Base-by-base conservation (phyloP, 1,140 invertebrate genomes). In the Drosophila sucinea region DNA sequence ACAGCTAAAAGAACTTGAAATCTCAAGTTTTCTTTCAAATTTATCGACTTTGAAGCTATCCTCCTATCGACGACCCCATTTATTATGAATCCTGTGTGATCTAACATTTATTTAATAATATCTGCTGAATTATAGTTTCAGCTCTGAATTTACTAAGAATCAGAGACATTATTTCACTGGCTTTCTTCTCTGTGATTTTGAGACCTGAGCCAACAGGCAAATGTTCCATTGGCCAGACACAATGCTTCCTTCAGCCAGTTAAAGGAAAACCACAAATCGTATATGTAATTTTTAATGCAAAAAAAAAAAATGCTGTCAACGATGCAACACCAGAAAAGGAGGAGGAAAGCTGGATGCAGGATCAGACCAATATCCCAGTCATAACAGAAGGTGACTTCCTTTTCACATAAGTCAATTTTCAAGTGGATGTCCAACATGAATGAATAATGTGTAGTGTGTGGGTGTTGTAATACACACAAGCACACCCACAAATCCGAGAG, bases 401-500 rank as follows among this genome's bases (percentile, higher is more conserved):
- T 51, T 51, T 63, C 73, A 65, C 78, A 80, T 78, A 77, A 80
- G 78, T 80, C 78, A 80, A 80, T 80, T 80, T 80, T 78, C 71
- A 80, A 80, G 75, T 80, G 75, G 69, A 77, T 80, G 71, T 80
- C 78, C 78, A 71, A 80, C 70, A 78, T 80, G 78, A 78, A 80
- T 80, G 78, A 80, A 70, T 80, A 80, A 80, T 80, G 78, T 74
- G 62, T 70, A 66, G 62, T n/a, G 51, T 57, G 65, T 54, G 64
- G 40, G 29, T 60, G 32, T 44, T 33, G n/a, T 57, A 10, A 25
- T 29, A 56, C 40, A 60, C 54, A 40, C 68, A 72, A 78, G 67
- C 68, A 72, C 65, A 71, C 66, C 75, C 72, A 80, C 47, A 70
- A 38, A 70, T 77, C 23, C 8, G 44, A 25, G 23, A 10, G 25